Evolutionary conservation across 2,797 vertebrate genomes (phyloP).

Genomic region (Phrynocephalus guinanensis): DNA sequence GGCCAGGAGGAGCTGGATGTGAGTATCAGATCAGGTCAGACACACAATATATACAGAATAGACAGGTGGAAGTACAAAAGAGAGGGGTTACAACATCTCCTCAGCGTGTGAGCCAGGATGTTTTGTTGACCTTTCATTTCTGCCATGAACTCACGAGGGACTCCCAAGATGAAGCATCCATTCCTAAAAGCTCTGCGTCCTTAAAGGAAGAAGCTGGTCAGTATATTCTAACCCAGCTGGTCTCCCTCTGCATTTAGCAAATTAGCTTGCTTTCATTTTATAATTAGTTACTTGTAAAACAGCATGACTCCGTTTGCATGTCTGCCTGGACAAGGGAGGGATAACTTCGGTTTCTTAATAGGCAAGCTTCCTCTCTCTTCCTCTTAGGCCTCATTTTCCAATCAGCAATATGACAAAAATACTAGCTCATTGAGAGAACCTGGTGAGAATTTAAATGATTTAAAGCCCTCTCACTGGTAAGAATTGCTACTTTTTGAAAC

Average conservation of each 20-base stretch:
- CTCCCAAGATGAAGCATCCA: too few relatives aligned
- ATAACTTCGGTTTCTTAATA: not conserved
- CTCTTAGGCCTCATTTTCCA: not conserved
- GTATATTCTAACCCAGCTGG: too few relatives aligned
- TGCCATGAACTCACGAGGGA: not conserved
- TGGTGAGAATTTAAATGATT: not conserved
- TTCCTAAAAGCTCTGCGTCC: too few relatives aligned
- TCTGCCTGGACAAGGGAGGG: too few relatives aligned
- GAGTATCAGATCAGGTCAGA: constrained; percentile 58
- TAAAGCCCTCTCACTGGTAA: not conserved
- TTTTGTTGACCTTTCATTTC: not conserved
- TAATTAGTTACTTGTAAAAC: too few relatives aligned
- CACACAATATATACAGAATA: not conserved
- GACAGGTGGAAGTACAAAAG: not conserved
- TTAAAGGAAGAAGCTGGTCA: too few relatives aligned
- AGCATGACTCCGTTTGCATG: too few relatives aligned
- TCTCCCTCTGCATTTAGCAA: too few relatives aligned
- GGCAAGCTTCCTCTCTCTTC: not conserved
- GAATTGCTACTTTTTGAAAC: not conserved
- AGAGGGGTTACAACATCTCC: not conserved
- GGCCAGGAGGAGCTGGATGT: constrained; percentile 86
- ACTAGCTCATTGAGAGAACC: not conserved
- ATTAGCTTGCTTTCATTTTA: too few relatives aligned
- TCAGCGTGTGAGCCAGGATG: not conserved
- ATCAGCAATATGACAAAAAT: not conserved